Percentiles rank a stretch among this genome's conserved stretches.
phyloP scores from a whole-genome alignment of 2,113 vertebrate genomes.

The Brachypteracias leptosomus region DNA sequence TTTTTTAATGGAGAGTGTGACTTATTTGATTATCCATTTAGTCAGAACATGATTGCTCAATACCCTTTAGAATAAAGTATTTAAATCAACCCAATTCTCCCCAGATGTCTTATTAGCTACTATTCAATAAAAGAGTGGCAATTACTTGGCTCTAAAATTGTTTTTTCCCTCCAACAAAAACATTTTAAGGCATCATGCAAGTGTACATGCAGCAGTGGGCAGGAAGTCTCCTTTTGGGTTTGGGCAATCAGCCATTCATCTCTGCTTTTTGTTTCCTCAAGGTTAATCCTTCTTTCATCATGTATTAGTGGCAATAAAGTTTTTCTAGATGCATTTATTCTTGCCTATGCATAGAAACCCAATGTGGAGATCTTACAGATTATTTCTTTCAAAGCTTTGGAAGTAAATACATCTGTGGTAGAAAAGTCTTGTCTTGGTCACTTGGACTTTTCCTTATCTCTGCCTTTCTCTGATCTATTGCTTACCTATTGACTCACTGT shows the following conservation, averaged over 20 bases:
- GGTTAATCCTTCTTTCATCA: not conserved
- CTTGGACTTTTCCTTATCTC: not conserved
- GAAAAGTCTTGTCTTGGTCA: not conserved
- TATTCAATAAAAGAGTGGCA: not conserved
- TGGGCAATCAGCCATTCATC: not conserved
- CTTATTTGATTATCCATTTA: slow-evolving; percentile 44
- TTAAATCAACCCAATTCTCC: slow-evolving; percentile 22
- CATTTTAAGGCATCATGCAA: not conserved
- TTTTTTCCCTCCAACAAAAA: not conserved
- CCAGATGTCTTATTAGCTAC: slow-evolving; percentile 1
- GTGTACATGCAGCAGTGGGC: not conserved
- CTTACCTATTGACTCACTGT: not conserved
- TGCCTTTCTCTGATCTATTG: not conserved
- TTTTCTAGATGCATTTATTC: not conserved
- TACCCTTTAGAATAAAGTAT: slow-evolving; percentile 15
- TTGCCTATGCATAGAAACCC: not conserved
- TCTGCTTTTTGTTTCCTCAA: not conserved
- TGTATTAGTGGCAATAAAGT: not conserved
- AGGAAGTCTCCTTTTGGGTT: not conserved
- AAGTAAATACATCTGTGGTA: not conserved
- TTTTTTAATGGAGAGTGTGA: slow-evolving; percentile 15
- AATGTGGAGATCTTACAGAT: not conserved
- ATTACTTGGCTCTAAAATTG: slow-evolving; percentile 9
- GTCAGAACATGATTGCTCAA: not conserved
- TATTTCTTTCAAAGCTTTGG: not conserved